Conservation (phyloP, 2,888 invertebrate species). For the Ennomos fuscantarius region DNA sequence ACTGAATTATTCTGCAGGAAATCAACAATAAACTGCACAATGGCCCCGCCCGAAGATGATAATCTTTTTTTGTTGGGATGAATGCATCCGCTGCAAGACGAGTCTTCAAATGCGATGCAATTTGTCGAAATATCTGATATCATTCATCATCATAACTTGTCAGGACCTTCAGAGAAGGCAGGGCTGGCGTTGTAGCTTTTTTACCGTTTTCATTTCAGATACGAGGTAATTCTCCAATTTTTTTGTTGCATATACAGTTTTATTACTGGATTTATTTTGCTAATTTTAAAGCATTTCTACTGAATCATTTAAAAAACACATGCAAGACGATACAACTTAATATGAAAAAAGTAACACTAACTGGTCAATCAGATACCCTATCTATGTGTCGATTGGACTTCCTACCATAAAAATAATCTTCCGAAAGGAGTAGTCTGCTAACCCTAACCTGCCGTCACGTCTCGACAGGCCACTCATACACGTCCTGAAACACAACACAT, state of each 20-base stretch:
- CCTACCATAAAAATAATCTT: too few species aligned
- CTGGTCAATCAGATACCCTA: too few species aligned
- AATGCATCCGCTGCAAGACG: conserved; percentile 15
- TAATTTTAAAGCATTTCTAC: too few species aligned
- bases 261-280: too few species aligned
- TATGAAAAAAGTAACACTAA: too few species aligned
- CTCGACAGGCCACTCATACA: conserved; percentile 46
- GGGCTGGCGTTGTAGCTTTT: conserved; percentile 23
- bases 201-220: neutral
- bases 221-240: too few species aligned
- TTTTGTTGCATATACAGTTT: too few species aligned
- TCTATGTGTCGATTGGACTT: too few species aligned
- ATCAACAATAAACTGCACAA: conserved; percentile 2
- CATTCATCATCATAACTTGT: conserved; percentile 22
- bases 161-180: conserved; percentile 22
- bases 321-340: too few species aligned
- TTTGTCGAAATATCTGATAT: conserved; percentile 23
- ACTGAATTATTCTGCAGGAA: conserved; percentile 6
- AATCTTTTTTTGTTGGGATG: conserved; percentile 15
- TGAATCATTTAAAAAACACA: too few species aligned
- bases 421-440: conserved; percentile 19
- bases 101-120: conserved; percentile 17
- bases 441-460: conserved; percentile 45
- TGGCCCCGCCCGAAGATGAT: conserved; percentile 11
- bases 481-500: conserved; percentile 61